Evolutionary conservation across 2,888 invertebrate genomes (phyloP), one percentile per base, ranked within the genome.

Genomic region (Chouioia cunea): DNA sequence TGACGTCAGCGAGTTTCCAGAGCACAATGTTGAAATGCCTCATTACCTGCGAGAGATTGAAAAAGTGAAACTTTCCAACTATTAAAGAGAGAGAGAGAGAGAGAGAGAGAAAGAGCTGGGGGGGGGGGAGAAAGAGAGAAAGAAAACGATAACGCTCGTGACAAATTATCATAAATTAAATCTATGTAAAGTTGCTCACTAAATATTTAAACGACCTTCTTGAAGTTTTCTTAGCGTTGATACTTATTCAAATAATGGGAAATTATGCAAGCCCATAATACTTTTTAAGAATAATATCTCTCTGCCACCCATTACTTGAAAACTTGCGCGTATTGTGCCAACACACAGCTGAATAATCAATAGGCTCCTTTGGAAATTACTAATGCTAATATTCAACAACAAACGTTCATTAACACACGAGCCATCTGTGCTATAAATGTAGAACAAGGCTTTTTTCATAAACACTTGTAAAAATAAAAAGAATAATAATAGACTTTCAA

Each of bases 201-300:
- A 54, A 62, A 62, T 68, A 62, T 62, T 67, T 56, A 60, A 56
- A 56, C 48, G 62, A 60, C 47, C 58, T 36, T 22, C 62, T n/a
- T 60, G 22, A 67, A 67, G 54, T 60, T 36, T 68, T 23, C 27
- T 23, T 6, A 27, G 23, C 52, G 36, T 64, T 69, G 36, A 57
- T 54, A 59, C 48, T 70, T 65, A 53, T 70, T 64, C 70, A 59
- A 43, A 70, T 47, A 65, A 59, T 65, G 43, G 6, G 47, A 53
- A 69, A 70, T 70, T 70, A 71, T 57, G 62, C 57, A 57, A 62
- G 52, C 46, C 57, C 47, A 6, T 27, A 16, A 43, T 63, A 46
- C n/a, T n/a, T 63, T 63, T 62, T 57, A 47, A 63, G 66, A 71
- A 63, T 63, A 57, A 65, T 62, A 62, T 62, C 70, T 71, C 27